Evolutionary conservation across 2,797 vertebrate species (phyloP).

Genomic region (Pseudocheirus occidentalis): DNA sequence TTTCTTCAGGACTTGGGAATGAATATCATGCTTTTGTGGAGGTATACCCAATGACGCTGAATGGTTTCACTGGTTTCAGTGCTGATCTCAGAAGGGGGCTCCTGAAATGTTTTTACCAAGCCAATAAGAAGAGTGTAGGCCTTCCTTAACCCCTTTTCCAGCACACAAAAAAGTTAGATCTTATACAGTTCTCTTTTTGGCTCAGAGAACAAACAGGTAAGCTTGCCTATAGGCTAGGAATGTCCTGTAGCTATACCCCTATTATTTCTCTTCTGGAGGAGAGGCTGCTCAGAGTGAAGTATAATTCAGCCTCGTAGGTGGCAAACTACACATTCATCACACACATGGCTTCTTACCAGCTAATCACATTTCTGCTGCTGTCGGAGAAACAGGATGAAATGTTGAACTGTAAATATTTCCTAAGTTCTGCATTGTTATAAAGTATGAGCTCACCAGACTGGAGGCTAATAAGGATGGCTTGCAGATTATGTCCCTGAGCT

Average conservation of each 20-base stretch:
- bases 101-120: background rate
- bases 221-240: background rate
- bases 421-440: background rate
- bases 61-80: background rate
- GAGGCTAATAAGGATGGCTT: background rate
- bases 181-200: background rate
- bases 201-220: slow-evolving; percentile 11
- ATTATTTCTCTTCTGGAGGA: background rate
- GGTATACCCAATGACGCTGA: background rate
- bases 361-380: slow-evolving; percentile 33
- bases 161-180: background rate
- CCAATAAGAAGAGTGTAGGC: background rate
- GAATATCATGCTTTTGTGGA: background rate
- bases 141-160: background rate
- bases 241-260: background rate
- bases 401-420: slow-evolving; percentile 39
- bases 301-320: slow-evolving; percentile 41
- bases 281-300: background rate
- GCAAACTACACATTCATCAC: slow-evolving; percentile 41
- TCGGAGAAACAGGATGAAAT: slow-evolving; percentile 45
- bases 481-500: background rate
- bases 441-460: slow-evolving; percentile 1
- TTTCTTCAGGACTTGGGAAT: background rate
- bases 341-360: slow-evolving; percentile 15
- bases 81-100: slow-evolving; percentile 4